Evolutionary conservation across 1,140 invertebrate genomes (phyloP).

Genomic region (Rhizoglyphus robini): DNA sequence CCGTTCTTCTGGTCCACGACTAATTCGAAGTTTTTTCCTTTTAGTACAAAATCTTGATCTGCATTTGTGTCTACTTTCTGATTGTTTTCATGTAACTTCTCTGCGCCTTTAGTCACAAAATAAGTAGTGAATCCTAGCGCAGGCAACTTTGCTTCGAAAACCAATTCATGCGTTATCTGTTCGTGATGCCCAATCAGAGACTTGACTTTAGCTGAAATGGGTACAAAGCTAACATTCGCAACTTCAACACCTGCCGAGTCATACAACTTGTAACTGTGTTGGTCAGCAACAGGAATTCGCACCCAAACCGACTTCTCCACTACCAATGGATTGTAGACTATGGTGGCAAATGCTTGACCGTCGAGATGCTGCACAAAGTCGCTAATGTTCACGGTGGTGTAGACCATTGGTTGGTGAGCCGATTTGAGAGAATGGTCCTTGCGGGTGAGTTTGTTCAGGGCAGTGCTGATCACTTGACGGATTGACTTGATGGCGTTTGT

Average conservation of each 20-base stretch:
- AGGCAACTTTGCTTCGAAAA: constrained; percentile 33
- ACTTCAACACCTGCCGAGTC: constrained; percentile 35
- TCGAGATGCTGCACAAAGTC: constrained; percentile 44
- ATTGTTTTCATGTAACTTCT: neutral
- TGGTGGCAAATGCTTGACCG: constrained; percentile 46
- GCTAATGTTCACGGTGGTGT: constrained; percentile 42
- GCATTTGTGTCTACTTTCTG: neutral
- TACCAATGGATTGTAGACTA: constrained; percentile 66
- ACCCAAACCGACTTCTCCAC: constrained; percentile 45
- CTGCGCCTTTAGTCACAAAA: constrained; percentile 27
- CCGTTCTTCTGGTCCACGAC: constrained; percentile 20
- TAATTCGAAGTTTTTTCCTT: constrained; percentile 17
- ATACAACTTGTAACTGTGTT: constrained; percentile 44
- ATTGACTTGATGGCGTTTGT: neutral
- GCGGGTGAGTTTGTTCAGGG: constrained; percentile 27
- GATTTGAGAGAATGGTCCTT: neutral
- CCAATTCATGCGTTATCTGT: constrained; percentile 32
- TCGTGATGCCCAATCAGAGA: constrained; percentile 32
- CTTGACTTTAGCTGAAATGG: constrained; percentile 27
- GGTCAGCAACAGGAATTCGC: constrained; percentile 51
- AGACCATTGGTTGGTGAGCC: constrained; percentile 31
- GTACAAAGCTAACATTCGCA: constrained; percentile 27
- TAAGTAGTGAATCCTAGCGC: constrained; percentile 37
- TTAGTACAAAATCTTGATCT: constrained; percentile 13
- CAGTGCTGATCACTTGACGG: constrained; percentile 39